Evolutionary conservation across 2,113 vertebrate species (phyloP).

Genomic region (Dolichotis patagonum): DNA sequence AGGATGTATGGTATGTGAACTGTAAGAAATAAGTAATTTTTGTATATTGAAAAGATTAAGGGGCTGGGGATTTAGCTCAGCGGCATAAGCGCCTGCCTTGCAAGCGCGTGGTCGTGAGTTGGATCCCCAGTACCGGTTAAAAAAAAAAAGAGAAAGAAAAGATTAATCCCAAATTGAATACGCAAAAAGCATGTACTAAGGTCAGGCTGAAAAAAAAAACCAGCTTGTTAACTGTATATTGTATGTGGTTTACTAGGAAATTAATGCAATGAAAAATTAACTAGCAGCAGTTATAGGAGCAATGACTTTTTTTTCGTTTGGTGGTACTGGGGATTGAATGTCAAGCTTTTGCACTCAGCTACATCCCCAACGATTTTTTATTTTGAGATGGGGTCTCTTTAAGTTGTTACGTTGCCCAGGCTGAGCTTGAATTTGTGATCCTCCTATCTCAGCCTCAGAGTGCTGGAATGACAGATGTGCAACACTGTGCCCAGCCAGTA

Average conservation of each 20-base stretch:
- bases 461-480: not conserved
- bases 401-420: not conserved
- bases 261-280: not conserved
- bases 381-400: not conserved
- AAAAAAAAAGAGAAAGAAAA: no score
- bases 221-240: not conserved
- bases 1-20: not conserved
- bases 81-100: no score
- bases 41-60: not conserved
- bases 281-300: not conserved
- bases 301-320: not conserved
- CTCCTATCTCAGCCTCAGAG: not conserved
- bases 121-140: no score
- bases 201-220: conserved; percentile 39
- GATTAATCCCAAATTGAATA: not conserved
- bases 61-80: no score
- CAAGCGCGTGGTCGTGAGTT: no score
- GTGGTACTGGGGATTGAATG: not conserved
- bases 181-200: not conserved
- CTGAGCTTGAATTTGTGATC: not conserved
- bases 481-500: not conserved
- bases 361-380: not conserved
- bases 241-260: not conserved
- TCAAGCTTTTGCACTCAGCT: not conserved
- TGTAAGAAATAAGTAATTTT: not conserved